Conservation (phyloP, 2,888 invertebrate genomes). For the Mesorhabditis sp. region DNA sequence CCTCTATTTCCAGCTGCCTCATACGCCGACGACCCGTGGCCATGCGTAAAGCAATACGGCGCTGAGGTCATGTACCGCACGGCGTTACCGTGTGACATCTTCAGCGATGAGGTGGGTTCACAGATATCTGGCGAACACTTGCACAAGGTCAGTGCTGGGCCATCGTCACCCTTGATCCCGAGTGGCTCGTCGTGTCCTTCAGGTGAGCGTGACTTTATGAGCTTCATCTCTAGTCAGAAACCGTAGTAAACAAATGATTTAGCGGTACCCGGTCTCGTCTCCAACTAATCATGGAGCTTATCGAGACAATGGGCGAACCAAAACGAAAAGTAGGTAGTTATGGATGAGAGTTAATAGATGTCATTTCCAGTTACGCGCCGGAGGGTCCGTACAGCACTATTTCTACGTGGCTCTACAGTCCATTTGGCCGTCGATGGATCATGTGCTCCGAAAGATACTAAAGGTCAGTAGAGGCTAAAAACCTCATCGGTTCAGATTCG, state of each 20-base stretch:
- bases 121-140: neutral
- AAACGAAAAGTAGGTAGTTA: conserved; percentile 28
- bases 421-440: conserved; percentile 37
- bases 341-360: neutral
- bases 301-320: conserved; percentile 50
- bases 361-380: conserved; percentile 36
- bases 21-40: conserved; percentile 42
- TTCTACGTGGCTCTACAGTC: conserved; percentile 46
- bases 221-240: neutral
- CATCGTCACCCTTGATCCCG: conserved; percentile 36
- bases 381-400: conserved; percentile 52
- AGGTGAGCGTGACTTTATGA: conserved; percentile 1
- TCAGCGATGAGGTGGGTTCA: conserved; percentile 37
- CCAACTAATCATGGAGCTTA: conserved; percentile 50
- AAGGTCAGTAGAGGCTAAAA: neutral
- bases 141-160: conserved; percentile 49
- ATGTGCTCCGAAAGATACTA: conserved; percentile 14
- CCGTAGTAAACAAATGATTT: neutral
- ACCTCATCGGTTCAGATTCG: conserved; percentile 16
- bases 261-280: conserved; percentile 49
- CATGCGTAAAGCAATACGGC: conserved; percentile 41
- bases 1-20: conserved; percentile 37
- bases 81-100: conserved; percentile 41
- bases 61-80: conserved; percentile 28
- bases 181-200: conserved; percentile 45